Conservation (phyloP, 1,140 invertebrate genomes). For the Panagrolaimus sp. region DNA sequence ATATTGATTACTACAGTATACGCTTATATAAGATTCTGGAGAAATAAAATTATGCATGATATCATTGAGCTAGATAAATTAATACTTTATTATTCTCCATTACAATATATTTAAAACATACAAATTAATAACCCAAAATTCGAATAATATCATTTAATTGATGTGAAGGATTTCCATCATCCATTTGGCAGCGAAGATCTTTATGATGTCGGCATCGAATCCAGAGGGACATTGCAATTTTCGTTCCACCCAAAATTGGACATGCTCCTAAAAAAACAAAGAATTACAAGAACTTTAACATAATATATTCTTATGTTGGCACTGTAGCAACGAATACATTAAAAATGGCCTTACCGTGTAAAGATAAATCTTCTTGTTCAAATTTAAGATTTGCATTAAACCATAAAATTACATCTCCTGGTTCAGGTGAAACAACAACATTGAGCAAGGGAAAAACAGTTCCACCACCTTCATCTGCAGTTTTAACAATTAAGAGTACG, state of each 20-base stretch:
- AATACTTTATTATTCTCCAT: no score
- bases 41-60: no score
- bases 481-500: neutral
- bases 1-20: no score
- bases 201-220: neutral
- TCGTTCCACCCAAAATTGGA: neutral
- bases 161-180: no score
- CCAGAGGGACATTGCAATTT: conserved; percentile 1
- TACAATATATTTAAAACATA: no score
- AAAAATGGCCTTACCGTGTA: neutral
- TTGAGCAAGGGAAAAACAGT: neutral
- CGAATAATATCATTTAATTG: no score
- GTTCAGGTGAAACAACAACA: neutral
- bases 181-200: neutral
- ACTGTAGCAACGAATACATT: no score
- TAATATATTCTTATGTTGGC: no score
- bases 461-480: neutral
- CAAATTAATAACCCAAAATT: no score
- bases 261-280: neutral
- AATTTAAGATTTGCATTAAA: neutral
- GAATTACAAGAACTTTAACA: no score
- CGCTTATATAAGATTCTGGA: no score
- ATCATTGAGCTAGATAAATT: no score
- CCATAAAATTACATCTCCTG: neutral
- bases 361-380: neutral